A percentile compares a stretch with the other conserved stretches of the same genome.
Evolutionary conservation across 2,888 invertebrate species (phyloP).

Genomic region (Trichopoda pennipes): DNA sequence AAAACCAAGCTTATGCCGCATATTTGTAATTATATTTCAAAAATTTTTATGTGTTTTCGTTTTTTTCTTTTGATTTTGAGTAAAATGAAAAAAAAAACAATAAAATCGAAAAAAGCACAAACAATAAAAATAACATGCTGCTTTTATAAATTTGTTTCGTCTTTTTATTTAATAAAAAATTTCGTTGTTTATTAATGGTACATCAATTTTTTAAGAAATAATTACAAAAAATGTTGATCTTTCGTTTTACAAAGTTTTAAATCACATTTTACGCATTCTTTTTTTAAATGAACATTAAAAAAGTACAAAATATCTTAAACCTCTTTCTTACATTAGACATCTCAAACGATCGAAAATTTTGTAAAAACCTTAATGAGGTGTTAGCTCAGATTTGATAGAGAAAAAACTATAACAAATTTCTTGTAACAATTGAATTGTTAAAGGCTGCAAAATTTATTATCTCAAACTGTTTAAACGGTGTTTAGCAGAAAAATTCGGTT

Average conservation of each 20-base stretch:
- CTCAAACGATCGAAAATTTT: too few relatives aligned
- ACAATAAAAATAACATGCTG: not conserved
- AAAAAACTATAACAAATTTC: too few relatives aligned
- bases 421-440: too few relatives aligned
- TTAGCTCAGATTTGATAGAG: too few relatives aligned
- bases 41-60: conserved; percentile 35
- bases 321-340: too few relatives aligned
- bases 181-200: conserved; percentile 64
- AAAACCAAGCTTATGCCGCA: conserved; percentile 80
- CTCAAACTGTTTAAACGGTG: too few relatives aligned
- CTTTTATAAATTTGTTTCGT: not conserved
- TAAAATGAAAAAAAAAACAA: not conserved
- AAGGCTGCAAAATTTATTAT: too few relatives aligned
- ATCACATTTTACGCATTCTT: too few relatives aligned
- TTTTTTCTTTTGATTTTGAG: conserved; percentile 8
- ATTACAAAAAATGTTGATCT: conserved; percentile 47
- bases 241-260: conserved; percentile 21
- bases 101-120: conserved; percentile 5
- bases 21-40: conserved; percentile 70
- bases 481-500: too few relatives aligned
- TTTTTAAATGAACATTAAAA: too few relatives aligned
- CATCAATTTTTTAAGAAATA: conserved; percentile 46
- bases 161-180: conserved; percentile 10
- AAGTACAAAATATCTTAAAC: too few relatives aligned
- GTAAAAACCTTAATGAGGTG: too few relatives aligned